Evolutionary conservation across 2,113 vertebrate species (phyloP).

Genomic region (Ploceus nigricollis): DNA sequence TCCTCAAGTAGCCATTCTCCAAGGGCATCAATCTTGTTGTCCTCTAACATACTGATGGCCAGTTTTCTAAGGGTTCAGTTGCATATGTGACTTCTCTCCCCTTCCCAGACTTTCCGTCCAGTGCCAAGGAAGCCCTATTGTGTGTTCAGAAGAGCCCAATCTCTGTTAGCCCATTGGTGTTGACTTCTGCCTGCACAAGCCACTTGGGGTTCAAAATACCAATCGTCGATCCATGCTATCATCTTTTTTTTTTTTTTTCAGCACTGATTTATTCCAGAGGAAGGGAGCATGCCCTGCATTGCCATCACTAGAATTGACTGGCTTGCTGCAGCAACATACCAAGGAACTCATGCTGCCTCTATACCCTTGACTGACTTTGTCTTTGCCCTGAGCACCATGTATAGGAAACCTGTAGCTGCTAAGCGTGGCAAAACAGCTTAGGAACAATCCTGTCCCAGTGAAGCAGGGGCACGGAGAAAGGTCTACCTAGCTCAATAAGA

Average conservation of each 20-base stretch:
- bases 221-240: accelerated
- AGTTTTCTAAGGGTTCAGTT: background rate
- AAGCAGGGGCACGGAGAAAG: background rate
- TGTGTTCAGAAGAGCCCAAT: accelerated
- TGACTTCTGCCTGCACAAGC: background rate
- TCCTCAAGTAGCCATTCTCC: background rate
- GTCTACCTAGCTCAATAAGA: background rate
- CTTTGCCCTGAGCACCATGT: background rate
- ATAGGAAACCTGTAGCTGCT: background rate
- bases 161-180: background rate
- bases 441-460: background rate
- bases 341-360: background rate
- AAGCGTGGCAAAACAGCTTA: background rate
- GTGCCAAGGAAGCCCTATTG: background rate
- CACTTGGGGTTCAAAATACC: background rate
- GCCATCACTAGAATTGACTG: background rate
- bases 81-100: background rate
- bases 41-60: background rate
- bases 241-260: background rate
- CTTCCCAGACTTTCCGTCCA: background rate
- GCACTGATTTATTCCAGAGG: background rate
- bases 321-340: background rate
- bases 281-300: background rate
- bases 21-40: background rate
- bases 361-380: background rate